These are phyloP conservation scores for Liolophura sinensis DNA, from an alignment of 1,140 invertebrate species.

Conservation along the genomic window DNA sequence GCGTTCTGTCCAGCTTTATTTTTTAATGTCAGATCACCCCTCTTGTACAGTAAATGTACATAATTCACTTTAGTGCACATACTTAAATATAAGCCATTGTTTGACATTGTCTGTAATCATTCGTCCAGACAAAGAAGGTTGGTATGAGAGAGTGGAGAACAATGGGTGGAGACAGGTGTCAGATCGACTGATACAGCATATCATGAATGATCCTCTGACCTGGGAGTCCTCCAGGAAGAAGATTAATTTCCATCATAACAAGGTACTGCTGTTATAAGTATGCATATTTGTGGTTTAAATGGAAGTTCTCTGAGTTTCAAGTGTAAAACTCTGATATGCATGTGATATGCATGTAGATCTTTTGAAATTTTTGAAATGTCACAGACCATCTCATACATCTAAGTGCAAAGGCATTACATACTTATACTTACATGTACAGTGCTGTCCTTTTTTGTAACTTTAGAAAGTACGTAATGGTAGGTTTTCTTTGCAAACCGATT, in stretches of 20 bases:
- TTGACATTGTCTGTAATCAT: background rate
- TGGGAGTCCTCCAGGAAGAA: conserved; percentile 50
- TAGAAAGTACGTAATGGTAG: too few relatives aligned
- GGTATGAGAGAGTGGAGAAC: conserved; percentile 57
- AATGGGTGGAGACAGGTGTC: conserved; percentile 59
- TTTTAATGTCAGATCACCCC: too few relatives aligned
- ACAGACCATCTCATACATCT: too few relatives aligned
- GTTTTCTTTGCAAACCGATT: too few relatives aligned
- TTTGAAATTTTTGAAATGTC: too few relatives aligned
- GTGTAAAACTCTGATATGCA: too few relatives aligned
- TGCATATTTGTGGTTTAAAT: background rate
- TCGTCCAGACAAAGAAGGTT: conserved; percentile 40
- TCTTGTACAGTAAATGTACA: too few relatives aligned
- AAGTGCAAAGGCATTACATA: too few relatives aligned
- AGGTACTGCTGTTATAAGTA: conserved; percentile 30
- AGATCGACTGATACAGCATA: conserved; percentile 52
- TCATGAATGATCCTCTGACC: conserved; percentile 50
- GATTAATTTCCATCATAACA: conserved; percentile 49
- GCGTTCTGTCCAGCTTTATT: too few relatives aligned
- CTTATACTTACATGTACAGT: too few relatives aligned
- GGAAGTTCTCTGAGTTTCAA: background rate
- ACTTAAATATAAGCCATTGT: background rate
- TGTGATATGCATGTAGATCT: too few relatives aligned
- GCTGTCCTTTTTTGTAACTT: too few relatives aligned
- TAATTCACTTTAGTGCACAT: background rate